Percentiles rank a stretch among this genome's conserved stretches.
Conservation (phyloP, 2,888 invertebrate genomes). For the Hylaea fasciaria region DNA sequence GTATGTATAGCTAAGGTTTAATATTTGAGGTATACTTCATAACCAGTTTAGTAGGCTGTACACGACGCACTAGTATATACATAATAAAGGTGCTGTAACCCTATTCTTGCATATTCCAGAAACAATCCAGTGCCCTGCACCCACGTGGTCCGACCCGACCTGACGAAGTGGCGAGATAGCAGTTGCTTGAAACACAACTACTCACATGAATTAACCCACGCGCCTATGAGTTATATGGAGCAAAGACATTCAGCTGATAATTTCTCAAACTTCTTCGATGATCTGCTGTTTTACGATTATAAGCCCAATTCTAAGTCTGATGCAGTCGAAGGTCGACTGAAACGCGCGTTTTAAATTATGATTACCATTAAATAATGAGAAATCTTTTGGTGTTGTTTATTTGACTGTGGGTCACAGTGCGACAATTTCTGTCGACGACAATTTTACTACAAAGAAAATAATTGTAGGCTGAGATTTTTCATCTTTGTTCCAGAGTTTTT, state of each 20-base stretch:
- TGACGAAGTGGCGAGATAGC: conserved; percentile 61
- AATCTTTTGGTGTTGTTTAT: too few relatives aligned
- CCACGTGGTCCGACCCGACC: conserved; percentile 56
- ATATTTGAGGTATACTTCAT: too few relatives aligned
- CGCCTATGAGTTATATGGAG: conserved; percentile 37
- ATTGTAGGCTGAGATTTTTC: too few relatives aligned
- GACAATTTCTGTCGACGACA: too few relatives aligned
- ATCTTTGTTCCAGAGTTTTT: background rate
- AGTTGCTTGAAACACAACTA: conserved; percentile 53
- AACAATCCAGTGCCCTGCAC: conserved; percentile 60
- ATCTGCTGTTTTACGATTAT: conserved; percentile 40
- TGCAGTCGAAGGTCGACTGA: background rate
- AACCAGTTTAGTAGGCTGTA: too few relatives aligned
- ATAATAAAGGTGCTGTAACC: conserved; percentile 10
- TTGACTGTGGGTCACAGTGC: too few relatives aligned
- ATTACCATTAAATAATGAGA: background rate
- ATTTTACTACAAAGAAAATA: too few relatives aligned
- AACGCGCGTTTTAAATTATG: background rate
- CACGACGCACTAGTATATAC: too few relatives aligned
- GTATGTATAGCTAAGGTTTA: too few relatives aligned
- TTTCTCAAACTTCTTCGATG: conserved; percentile 48
- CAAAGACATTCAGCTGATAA: conserved; percentile 33
- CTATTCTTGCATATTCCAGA: conserved; percentile 48
- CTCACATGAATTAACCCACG: conserved; percentile 32
- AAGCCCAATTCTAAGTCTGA: conserved; percentile 19